phyloP scores from a whole-genome alignment of 1,140 invertebrate species.

The Lordiphosa stackelbergi region DNA sequence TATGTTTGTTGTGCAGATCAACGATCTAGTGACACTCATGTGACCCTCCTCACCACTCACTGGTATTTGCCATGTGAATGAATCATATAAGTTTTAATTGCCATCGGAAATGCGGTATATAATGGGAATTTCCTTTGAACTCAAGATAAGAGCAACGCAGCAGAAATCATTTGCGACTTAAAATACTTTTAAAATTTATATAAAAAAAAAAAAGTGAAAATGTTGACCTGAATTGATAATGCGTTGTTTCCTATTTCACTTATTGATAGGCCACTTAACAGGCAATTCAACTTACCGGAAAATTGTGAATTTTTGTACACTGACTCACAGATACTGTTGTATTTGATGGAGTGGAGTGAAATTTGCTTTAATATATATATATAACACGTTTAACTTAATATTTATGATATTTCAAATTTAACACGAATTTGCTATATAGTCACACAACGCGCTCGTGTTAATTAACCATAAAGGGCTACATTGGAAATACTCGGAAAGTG shows the following conservation, averaged over 20 bases:
- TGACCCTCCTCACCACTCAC: slow-evolving; percentile 4
- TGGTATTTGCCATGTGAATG: not conserved
- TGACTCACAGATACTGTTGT: slow-evolving; percentile 50
- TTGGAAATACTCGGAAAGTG: slow-evolving; percentile 50
- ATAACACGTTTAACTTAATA: slow-evolving; percentile 23
- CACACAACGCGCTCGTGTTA: slow-evolving; percentile 70
- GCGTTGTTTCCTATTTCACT: no score
- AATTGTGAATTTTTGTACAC: slow-evolving; percentile 42
- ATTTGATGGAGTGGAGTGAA: slow-evolving; percentile 18
- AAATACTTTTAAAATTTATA: no score
- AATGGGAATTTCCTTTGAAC: slow-evolving; percentile 19
- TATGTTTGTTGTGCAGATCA: slow-evolving; percentile 4
- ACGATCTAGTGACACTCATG: slow-evolving; percentile 7
- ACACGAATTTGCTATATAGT: slow-evolving; percentile 69
- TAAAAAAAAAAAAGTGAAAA: no score
- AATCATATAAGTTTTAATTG: slow-evolving; percentile 1
- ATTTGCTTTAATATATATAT: slow-evolving; percentile 18
- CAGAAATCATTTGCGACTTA: not conserved
- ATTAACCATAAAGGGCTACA: slow-evolving; percentile 70
- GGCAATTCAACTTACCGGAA: slow-evolving; percentile 56
- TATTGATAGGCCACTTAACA: slow-evolving; percentile 5
- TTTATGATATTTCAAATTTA: slow-evolving; percentile 34
- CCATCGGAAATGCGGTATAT: not conserved
- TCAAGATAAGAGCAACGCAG: slow-evolving; percentile 17
- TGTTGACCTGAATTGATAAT: slow-evolving; percentile 4